phyloP scores from a whole-genome alignment of 2,797 vertebrate genomes.

The Lagorchestes hirsutus region DNA sequence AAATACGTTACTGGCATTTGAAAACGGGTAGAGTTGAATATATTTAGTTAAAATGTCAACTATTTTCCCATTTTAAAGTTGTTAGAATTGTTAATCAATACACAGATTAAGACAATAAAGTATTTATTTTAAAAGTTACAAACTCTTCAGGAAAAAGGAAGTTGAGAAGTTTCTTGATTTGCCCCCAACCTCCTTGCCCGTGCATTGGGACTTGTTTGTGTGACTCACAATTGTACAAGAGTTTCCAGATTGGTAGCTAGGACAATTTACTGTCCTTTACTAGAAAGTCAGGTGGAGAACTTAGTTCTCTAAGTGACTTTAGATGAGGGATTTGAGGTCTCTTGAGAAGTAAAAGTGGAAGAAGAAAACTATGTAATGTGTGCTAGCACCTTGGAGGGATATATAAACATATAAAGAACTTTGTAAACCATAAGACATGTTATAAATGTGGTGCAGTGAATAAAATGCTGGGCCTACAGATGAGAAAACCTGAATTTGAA shows the following conservation, averaged over 20 bases:
- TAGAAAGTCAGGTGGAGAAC: not conserved
- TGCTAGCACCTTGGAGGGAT: not conserved
- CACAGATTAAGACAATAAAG: slow-evolving; percentile 76
- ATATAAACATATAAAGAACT: not conserved
- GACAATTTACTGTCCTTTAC: not conserved
- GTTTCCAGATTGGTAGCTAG: not conserved
- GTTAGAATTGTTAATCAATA: slow-evolving; percentile 76
- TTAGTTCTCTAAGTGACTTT: not conserved
- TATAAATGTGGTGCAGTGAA: not conserved
- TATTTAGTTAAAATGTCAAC: slow-evolving; percentile 83
- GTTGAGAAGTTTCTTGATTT: not conserved
- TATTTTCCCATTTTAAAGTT: slow-evolving; percentile 82
- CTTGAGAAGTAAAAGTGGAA: not conserved
- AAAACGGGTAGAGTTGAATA: slow-evolving; percentile 74
- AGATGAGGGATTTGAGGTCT: not conserved
- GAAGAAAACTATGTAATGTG: not conserved
- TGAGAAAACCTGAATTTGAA: not conserved
- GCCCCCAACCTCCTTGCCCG: not conserved
- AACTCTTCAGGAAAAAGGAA: slow-evolving; percentile 49
- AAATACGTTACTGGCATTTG: slow-evolving; percentile 75
- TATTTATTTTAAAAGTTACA: slow-evolving; percentile 35
- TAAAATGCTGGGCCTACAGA: not conserved
- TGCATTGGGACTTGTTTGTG: not conserved
- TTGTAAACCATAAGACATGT: not conserved
- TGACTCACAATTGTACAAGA: not conserved